A percentile compares a stretch with the other conserved stretches of the same genome.
Conservation (phyloP, 2,888 invertebrate species). For the Boloria selene region DNA sequence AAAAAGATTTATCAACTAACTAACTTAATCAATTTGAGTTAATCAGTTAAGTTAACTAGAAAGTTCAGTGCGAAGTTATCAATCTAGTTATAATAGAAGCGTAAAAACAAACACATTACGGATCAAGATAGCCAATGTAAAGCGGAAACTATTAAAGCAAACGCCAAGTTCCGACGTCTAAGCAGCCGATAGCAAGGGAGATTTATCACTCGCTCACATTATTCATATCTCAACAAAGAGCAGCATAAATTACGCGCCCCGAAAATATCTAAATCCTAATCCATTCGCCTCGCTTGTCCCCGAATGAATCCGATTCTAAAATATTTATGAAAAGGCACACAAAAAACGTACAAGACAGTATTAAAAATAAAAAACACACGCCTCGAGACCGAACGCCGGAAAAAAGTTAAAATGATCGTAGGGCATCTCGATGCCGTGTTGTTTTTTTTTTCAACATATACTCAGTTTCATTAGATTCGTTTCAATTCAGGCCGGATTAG, state of each 20-base stretch:
- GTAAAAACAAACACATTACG: constrained; percentile 40
- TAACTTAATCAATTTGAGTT: background rate
- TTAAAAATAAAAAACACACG: constrained; percentile 70
- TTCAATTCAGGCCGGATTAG: constrained; percentile 80
- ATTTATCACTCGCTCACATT: constrained; percentile 69
- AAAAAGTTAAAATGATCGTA: constrained; percentile 80
- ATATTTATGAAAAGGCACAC: constrained; percentile 79
- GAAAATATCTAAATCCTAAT: constrained; percentile 81
- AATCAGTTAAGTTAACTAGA: background rate
- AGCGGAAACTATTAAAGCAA: constrained; percentile 57
- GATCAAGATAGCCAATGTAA: constrained; percentile 40
- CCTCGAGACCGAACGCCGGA: constrained; percentile 71
- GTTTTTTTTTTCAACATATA: constrained; percentile 66
- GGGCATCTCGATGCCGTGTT: constrained; percentile 69
- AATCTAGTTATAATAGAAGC: constrained; percentile 28
- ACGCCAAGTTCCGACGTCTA: constrained; percentile 46
- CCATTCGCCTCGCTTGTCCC: constrained; percentile 79
- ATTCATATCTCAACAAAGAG: constrained; percentile 80
- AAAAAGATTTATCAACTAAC: too few relatives aligned
- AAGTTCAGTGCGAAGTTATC: constrained; percentile 19
- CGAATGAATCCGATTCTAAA: constrained; percentile 80
- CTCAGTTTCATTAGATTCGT: constrained; percentile 78
- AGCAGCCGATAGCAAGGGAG: constrained; percentile 55
- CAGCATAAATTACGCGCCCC: constrained; percentile 77
- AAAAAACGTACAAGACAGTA: constrained; percentile 69